phyloP scores from a whole-genome alignment of 2,888 invertebrate genomes.

The Lampropteryx suffumata region DNA sequence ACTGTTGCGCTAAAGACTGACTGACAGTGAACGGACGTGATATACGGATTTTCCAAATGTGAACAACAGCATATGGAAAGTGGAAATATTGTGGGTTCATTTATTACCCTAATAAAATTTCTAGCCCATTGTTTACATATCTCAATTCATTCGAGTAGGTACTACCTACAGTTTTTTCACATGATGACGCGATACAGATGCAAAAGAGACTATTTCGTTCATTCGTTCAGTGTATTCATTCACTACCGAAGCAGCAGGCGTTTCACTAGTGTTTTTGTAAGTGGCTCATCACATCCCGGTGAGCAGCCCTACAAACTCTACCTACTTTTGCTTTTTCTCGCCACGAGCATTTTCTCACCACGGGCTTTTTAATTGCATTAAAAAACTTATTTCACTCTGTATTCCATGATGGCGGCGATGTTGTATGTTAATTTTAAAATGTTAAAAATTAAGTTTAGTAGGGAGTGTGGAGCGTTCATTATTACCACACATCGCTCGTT shows the following conservation, averaged over 20 bases:
- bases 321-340: conserved; percentile 11
- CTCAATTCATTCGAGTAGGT: too few species aligned
- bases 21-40: not conserved
- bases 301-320: conserved; percentile 5
- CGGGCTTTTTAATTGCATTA: conserved; percentile 51
- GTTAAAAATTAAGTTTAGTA: conserved; percentile 21
- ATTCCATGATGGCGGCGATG: conserved; percentile 36
- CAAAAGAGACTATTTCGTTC: too few species aligned
- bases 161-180: not conserved
- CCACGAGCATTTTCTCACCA: conserved; percentile 31
- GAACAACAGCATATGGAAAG: not conserved
- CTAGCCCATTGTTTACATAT: too few species aligned
- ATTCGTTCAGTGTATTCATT: too few species aligned
- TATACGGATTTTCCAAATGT: not conserved
- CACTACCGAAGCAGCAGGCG: not conserved
- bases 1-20: not conserved
- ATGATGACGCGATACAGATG: too few species aligned
- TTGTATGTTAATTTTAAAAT: conserved; percentile 44
- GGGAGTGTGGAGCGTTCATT: conserved; percentile 14
- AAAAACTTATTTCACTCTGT: conserved; percentile 49
- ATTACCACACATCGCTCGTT: conserved; percentile 15
- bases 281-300: conserved; percentile 12
- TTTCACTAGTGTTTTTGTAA: conserved; percentile 6
- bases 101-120: too few species aligned
- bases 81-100: too few species aligned